Conservation (phyloP, 1,140 invertebrate species). For the Drosophila orena region DNA sequence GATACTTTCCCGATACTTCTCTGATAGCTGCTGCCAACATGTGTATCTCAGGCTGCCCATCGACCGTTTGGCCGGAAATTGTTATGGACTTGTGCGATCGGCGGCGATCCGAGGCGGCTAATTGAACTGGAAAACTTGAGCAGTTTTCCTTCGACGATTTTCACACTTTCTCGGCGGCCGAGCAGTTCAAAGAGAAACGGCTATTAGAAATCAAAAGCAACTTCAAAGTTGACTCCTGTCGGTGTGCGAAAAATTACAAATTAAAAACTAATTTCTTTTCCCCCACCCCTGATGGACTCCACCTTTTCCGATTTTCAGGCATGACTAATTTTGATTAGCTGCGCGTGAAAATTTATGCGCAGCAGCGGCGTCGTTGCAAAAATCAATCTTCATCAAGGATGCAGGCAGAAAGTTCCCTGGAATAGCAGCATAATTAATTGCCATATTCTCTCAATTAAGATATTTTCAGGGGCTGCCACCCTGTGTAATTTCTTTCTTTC, state of each 20-base stretch:
- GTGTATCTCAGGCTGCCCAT: slow-evolving; percentile 32
- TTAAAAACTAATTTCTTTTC: slow-evolving; percentile 61
- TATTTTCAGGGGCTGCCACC: slow-evolving; percentile 9
- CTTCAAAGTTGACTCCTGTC: slow-evolving; percentile 63
- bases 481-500: not conserved
- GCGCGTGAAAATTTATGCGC: slow-evolving; percentile 39
- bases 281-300: slow-evolving; percentile 8
- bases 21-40: slow-evolving; percentile 26
- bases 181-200: slow-evolving; percentile 62
- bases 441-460: slow-evolving; percentile 62
- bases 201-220: slow-evolving; percentile 55
- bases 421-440: slow-evolving; percentile 46
- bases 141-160: slow-evolving; percentile 41
- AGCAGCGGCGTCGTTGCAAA: slow-evolving; percentile 15
- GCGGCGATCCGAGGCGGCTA: slow-evolving; percentile 47
- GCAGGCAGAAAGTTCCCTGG: slow-evolving; percentile 10
- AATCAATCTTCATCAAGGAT: slow-evolving; percentile 75
- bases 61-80: slow-evolving; percentile 48
- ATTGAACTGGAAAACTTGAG: slow-evolving; percentile 56
- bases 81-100: slow-evolving; percentile 46
- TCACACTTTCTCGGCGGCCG: slow-evolving; percentile 50
- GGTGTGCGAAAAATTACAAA: slow-evolving; percentile 57
- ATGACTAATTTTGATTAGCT: slow-evolving; percentile 70
- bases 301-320: slow-evolving; percentile 21
- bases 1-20: slow-evolving; percentile 14